phyloP scores from a whole-genome alignment of 2,797 vertebrate genomes.

The Craterocephalus amniculus region DNA sequence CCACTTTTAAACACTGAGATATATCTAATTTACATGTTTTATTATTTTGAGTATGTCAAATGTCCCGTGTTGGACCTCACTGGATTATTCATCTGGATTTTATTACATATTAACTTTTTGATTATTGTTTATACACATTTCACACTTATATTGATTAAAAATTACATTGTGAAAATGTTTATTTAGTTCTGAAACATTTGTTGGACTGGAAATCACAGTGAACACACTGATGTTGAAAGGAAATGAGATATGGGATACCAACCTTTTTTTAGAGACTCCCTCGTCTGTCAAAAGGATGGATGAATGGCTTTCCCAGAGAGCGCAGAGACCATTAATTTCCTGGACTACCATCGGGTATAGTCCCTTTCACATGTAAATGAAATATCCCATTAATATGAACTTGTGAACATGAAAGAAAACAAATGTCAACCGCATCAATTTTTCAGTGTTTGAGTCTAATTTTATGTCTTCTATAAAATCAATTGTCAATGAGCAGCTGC shows the following conservation, averaged over 20 bases:
- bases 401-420: slow-evolving; percentile 16
- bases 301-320: slow-evolving; percentile 36
- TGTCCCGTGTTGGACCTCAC: not conserved
- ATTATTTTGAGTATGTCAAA: too few species aligned
- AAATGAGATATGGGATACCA: not conserved
- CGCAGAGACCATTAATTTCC: slow-evolving; percentile 69
- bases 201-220: not conserved
- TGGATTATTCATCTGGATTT: too few species aligned
- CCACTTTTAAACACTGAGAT: not conserved
- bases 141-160: too few species aligned
- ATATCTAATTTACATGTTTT: not conserved
- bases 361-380: slow-evolving; percentile 3
- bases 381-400: slow-evolving; percentile 28
- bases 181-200: too few species aligned
- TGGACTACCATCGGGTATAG: too few species aligned
- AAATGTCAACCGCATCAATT: slow-evolving; percentile 6
- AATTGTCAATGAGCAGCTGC: slow-evolving; percentile 15
- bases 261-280: slow-evolving; percentile 9
- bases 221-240: too few species aligned
- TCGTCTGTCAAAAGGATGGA: slow-evolving; percentile 49
- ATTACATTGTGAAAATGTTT: too few species aligned
- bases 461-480: slow-evolving; percentile 16
- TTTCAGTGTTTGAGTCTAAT: slow-evolving; percentile 7
- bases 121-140: too few species aligned
- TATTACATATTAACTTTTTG: too few species aligned